These are phyloP conservation scores for Matsumyia berberina DNA, from an alignment of 2,888 invertebrate species.

Conservation along the genomic window DNA sequence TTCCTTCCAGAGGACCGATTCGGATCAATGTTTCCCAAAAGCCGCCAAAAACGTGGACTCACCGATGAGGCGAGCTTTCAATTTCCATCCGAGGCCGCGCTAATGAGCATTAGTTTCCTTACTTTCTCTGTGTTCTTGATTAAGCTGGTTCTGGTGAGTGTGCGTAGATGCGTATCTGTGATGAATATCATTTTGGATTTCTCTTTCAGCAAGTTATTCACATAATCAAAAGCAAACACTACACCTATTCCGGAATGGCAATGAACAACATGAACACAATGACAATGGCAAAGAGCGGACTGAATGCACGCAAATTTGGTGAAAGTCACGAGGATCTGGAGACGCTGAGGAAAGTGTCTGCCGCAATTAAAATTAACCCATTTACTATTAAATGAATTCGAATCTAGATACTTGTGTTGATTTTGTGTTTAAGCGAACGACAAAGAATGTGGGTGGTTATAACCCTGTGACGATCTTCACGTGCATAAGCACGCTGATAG, in stretches of 20 bases:
- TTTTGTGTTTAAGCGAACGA: background rate
- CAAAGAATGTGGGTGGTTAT: too few relatives aligned
- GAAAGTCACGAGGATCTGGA: slow-evolving; percentile 63
- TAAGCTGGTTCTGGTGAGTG: slow-evolving; percentile 91
- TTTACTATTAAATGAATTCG: slow-evolving; percentile 30
- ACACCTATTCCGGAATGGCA: slow-evolving; percentile 80
- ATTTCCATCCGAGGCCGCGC: slow-evolving; percentile 92
- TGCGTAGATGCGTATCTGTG: slow-evolving; percentile 15
- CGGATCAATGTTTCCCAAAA: slow-evolving; percentile 61
- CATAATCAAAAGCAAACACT: slow-evolving; percentile 87
- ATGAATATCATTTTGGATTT: slow-evolving; percentile 47
- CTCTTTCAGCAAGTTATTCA: slow-evolving; percentile 88
- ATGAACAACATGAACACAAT: slow-evolving; percentile 58
- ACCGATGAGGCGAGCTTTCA: slow-evolving; percentile 87
- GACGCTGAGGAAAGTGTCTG: slow-evolving; percentile 47
- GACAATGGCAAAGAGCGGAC: slow-evolving; percentile 40
- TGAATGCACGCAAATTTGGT: slow-evolving; percentile 65
- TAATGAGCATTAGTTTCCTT: slow-evolving; percentile 93
- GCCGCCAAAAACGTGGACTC: slow-evolving; percentile 80
- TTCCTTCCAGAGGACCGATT: slow-evolving; percentile 51
- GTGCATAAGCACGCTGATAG: too few relatives aligned
- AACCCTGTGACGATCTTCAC: too few relatives aligned
- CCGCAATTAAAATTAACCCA: slow-evolving; percentile 58
- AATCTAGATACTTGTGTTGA: background rate
- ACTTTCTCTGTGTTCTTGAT: slow-evolving; percentile 94